Percentiles rank a stretch among this genome's conserved stretches.
phyloP scores from a whole-genome alignment of 2,797 vertebrate species.

The Anguilla pacifica region DNA sequence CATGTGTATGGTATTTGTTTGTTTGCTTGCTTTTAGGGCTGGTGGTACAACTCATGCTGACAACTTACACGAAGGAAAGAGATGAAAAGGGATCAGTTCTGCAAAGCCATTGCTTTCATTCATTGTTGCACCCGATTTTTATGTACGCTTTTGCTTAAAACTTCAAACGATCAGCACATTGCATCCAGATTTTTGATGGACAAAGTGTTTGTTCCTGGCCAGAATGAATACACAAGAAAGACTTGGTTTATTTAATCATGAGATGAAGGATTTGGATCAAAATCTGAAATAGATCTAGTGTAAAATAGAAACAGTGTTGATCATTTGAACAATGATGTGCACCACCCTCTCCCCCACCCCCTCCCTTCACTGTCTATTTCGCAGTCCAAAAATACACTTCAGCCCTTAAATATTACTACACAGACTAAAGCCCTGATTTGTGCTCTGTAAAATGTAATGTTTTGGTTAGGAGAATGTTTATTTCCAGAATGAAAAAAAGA shows the following conservation, averaged over 20 bases:
- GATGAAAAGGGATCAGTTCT: constrained; percentile 34
- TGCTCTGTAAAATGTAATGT: background rate
- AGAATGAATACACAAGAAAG: background rate
- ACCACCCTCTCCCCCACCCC: too few species aligned
- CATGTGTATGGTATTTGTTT: constrained; percentile 60
- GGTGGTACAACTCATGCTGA: constrained; percentile 45
- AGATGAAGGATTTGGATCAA: background rate
- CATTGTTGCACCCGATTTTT: constrained; percentile 1
- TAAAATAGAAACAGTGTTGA: background rate
- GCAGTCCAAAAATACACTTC: background rate
- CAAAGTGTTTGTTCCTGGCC: constrained; percentile 11
- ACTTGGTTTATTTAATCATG: background rate
- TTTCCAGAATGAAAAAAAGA: background rate
- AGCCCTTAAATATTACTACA: background rate
- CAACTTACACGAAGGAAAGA: constrained; percentile 54
- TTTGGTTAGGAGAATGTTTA: background rate
- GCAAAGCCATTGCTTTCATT: constrained; percentile 17
- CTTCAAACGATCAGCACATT: constrained; percentile 1
- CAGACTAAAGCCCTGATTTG: background rate
- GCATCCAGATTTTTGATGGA: constrained; percentile 7
- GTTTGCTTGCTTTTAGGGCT: constrained; percentile 53
- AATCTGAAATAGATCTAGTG: background rate
- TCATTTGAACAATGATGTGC: background rate
- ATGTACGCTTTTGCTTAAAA: constrained; percentile 10
- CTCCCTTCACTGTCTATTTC: background rate